Base-by-base conservation (phyloP, 2,888 invertebrate genomes). In the Limnephilus auricula region DNA sequence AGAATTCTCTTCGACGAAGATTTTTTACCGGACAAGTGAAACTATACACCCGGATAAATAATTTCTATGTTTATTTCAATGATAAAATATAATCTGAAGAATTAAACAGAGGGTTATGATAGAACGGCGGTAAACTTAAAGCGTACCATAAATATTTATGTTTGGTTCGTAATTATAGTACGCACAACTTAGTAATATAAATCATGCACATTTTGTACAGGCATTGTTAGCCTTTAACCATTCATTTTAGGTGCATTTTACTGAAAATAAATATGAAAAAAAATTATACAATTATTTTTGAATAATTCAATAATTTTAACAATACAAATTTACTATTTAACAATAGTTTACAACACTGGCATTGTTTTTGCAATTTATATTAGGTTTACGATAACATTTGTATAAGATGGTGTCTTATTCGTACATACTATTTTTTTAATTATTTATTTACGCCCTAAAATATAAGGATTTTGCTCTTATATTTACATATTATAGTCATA, bases 1-100 rank as follows among this genome's bases (percentile, higher is more conserved):
- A 89, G 40, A 37, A 80, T 89, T 89, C 30, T 88, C 34, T 34
- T 88, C 34, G 37, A 5, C 78, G 78, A 79, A 88, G 34, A 78
- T 78, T 78, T 40, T n/a, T 40, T 85, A 30, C 85, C 25, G 65
- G 9, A 65, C 25, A 65, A 65, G 25, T 65, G 25, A 65, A 65
- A 25, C 65, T n/a, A 65, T 65, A n/a, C 65, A 65, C 25, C 65
- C 25, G n/a, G 65, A 65, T 65, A 65, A 65, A 25, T 2, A n/a
- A 65, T 25, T 65, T 2, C 25, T n/a, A 65, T 65, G 18, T 65
- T 25, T 65, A 25, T 65, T 65, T 65, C 25, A 65, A 65, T n/a
- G 65, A 25, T 65, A 65, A 25, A 65, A 13, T 65, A 5, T 25
- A 65, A 65, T 25, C 65, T 65, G 9, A 6, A 65, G 65, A 65